Evolutionary conservation across 2,113 vertebrate genomes (phyloP), one percentile per base, ranked within the genome.

Genomic region (Halcyon malimbica): DNA sequence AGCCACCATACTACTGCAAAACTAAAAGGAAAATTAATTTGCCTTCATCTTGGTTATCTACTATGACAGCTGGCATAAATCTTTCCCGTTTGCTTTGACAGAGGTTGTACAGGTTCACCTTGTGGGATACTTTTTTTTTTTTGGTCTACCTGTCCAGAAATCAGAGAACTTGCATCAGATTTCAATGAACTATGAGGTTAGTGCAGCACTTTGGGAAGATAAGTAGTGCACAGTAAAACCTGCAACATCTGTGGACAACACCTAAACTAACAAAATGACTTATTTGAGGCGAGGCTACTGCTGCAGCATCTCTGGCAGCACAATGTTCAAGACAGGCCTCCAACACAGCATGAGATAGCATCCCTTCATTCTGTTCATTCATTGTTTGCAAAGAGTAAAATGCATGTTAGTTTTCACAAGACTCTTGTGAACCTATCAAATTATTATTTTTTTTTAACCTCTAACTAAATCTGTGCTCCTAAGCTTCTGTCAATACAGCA

Each of bases 311-410:
- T 42, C 31, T 78, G 73, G 41, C 17, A 18, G 17, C 10, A 26
- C 67, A 71, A 18, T 59, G 41, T 50, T 90, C 31, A 13, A 26
- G 23, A 16, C 10, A 65, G 60, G 17, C 44, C 83, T 62, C 44
- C 31, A 59, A 10, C 35, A 33, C 5, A 20, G 13, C 24, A 46
- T 0, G 0, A 53, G 37, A 6, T 37, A 13, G 6, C 4, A 26
- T 26, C 21, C 16, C 8, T 25, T 77, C 33, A 77, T 63, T 63
- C 48, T 63, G 18, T 41, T 63, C 7, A 13, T 28, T 76, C 5
- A 1, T 62, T 60, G 14, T 62, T 56, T 71, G 35, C 8, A 79
- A 87, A 67, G 8, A 8, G 9, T 37, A 54, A 79, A 89, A 70
- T 41, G 29, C 3, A 6, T 4, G 4, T 51, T 78, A 39, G 35